Evolutionary conservation across 2,888 invertebrate genomes (phyloP).

Genomic region (Drosophila lacicola): DNA sequence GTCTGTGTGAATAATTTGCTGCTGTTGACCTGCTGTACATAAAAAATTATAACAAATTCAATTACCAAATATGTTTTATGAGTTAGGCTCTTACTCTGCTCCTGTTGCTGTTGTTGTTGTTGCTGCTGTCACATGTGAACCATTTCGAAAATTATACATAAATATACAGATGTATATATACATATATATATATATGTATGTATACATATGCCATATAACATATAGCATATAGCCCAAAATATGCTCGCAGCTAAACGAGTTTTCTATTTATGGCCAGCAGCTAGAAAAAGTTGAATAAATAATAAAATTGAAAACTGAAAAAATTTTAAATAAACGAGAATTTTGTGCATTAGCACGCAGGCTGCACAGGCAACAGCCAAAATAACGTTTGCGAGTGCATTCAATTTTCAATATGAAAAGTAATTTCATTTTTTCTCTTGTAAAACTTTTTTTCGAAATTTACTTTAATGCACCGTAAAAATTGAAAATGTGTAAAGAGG

Average conservation of each 20-base stretch:
- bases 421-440: no score
- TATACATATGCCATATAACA: background rate
- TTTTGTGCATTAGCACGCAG: no score
- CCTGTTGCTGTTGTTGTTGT: conserved; percentile 2
- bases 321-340: background rate
- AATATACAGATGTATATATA: background rate
- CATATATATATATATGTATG: background rate
- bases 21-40: conserved; percentile 60
- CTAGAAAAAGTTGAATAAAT: conserved; percentile 14
- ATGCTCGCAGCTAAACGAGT: conserved; percentile 22
- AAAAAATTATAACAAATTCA: conserved; percentile 75
- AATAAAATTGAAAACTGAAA: conserved; percentile 10
- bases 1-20: conserved; percentile 42
- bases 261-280: conserved; percentile 30
- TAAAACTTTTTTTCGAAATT: no score
- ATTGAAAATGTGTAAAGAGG: no score
- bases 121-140: background rate
- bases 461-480: no score
- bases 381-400: no score
- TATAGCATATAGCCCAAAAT: conserved; percentile 10
- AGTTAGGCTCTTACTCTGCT: conserved; percentile 20
- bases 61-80: conserved; percentile 73
- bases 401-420: no score
- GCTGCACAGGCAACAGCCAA: no score
- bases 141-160: background rate